Conservation (phyloP, 2,113 vertebrate species). For the Gila orcuttii region DNA sequence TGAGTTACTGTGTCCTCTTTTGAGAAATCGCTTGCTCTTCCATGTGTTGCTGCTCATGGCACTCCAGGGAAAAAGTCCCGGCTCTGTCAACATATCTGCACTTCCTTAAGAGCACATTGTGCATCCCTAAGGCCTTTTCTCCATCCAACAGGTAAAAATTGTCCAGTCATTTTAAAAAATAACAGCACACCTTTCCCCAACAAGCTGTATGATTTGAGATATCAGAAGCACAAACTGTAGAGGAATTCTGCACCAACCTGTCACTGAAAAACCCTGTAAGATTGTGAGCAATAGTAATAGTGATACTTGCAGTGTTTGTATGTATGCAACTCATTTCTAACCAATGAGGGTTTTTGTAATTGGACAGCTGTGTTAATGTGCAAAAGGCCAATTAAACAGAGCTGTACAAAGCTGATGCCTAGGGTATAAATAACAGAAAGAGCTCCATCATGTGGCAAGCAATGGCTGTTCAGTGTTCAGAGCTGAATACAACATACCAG, state of each 20-base stretch:
- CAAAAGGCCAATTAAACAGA: not conserved
- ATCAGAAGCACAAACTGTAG: not conserved
- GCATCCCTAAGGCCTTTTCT: not conserved
- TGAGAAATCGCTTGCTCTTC: not conserved
- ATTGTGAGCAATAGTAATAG: not conserved
- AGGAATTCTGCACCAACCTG: not conserved
- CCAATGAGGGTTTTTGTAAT: not conserved
- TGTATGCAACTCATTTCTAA: not conserved
- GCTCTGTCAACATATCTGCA: not conserved
- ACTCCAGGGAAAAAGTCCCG: not conserved
- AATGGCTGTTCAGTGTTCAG: too few relatives aligned
- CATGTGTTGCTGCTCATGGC: not conserved
- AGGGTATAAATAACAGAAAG: not conserved
- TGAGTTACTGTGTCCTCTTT: not conserved
- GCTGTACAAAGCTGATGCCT: not conserved
- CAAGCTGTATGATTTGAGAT: not conserved
- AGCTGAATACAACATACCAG: too few relatives aligned
- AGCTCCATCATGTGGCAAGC: constrained; percentile 25
- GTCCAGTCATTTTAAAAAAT: not conserved
- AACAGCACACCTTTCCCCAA: not conserved
- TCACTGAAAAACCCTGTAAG: not conserved
- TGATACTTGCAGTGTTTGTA: not conserved
- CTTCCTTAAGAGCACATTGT: not conserved
- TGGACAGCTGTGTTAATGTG: constrained; percentile 7
- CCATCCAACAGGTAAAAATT: not conserved